Percentiles rank a stretch among this genome's conserved stretches.
Conservation (phyloP, 2,888 invertebrate genomes). For the Leptopilina syphax region DNA sequence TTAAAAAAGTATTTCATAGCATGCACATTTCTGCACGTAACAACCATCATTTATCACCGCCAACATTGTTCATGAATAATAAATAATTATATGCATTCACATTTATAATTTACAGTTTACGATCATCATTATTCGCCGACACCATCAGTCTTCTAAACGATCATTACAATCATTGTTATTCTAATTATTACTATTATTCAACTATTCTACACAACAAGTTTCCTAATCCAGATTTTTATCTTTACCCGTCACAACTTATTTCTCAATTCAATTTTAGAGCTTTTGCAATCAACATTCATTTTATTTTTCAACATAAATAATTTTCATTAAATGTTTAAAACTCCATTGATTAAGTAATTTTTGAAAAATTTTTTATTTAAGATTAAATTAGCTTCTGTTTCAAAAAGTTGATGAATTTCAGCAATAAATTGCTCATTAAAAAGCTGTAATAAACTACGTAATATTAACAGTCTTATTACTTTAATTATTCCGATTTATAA, state of each 20-base stretch:
- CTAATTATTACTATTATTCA: neutral
- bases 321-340: too few species aligned
- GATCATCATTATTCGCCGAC: neutral
- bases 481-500: neutral
- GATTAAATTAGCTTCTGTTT: too few species aligned
- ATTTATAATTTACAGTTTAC: neutral
- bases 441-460: too few species aligned
- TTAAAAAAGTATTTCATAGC: neutral
- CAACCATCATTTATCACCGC: slow-evolving; percentile 2
- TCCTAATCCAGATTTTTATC: slow-evolving; percentile 4
- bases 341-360: too few species aligned
- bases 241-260: neutral
- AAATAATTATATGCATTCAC: slow-evolving; percentile 1
- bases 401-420: too few species aligned
- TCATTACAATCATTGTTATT: neutral
- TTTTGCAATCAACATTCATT: too few species aligned
- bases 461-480: neutral
- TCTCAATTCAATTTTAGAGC: neutral
- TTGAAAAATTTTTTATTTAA: too few species aligned
- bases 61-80: slow-evolving; percentile 8
- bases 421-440: too few species aligned
- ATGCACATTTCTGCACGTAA: neutral
- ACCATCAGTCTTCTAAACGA: neutral
- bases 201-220: neutral
- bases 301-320: too few species aligned